phyloP scores from a whole-genome alignment of 2,888 invertebrate species.

The Erannis defoliaria region DNA sequence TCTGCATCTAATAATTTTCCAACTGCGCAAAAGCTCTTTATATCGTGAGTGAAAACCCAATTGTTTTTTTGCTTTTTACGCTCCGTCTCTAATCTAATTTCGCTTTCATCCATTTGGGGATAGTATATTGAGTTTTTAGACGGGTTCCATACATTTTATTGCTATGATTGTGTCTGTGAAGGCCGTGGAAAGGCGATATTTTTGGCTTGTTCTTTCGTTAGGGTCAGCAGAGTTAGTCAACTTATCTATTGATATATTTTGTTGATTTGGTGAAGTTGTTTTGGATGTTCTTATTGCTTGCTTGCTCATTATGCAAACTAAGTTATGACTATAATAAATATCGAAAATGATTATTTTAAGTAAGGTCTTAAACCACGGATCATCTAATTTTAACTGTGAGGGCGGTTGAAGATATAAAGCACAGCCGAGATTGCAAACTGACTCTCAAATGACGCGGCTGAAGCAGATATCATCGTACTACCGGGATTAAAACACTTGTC shows the following conservation, averaged over 20 bases:
- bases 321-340: too few relatives aligned
- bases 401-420: too few relatives aligned
- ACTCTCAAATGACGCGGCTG: too few relatives aligned
- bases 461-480: too few relatives aligned
- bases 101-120: conserved; percentile 50
- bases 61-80: conserved; percentile 46
- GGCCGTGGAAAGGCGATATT: conserved; percentile 15
- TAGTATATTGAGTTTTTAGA: conserved; percentile 54
- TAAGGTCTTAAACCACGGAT: too few relatives aligned
- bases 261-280: background rate
- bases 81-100: conserved; percentile 52
- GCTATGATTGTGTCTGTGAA: conserved; percentile 36
- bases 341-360: too few relatives aligned
- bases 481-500: too few relatives aligned
- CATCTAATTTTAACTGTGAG: too few relatives aligned
- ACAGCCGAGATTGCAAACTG: too few relatives aligned
- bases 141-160: conserved; percentile 44
- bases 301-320: background rate
- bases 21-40: conserved; percentile 48
- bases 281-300: background rate
- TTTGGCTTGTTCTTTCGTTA: conserved; percentile 3
- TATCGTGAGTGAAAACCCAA: conserved; percentile 42
- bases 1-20: conserved; percentile 42
- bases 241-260: too few relatives aligned
- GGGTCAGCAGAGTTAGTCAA: too few relatives aligned